Evolutionary conservation across 2,113 vertebrate species (phyloP).

Genomic region (Neopipo cinnamomea): DNA sequence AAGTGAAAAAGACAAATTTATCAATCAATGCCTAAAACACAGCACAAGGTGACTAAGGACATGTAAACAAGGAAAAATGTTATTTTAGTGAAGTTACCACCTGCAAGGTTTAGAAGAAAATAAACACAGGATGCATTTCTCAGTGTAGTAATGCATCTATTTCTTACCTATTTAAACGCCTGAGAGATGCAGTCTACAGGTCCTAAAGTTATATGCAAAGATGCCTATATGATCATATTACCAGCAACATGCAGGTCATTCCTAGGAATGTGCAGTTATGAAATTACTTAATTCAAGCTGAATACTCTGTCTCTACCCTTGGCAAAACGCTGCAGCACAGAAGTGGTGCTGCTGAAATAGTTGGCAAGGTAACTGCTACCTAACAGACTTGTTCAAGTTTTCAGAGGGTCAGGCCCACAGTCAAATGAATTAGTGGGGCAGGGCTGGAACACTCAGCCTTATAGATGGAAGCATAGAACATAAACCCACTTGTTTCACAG

Average conservation of each 20-base stretch:
- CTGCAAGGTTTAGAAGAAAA: background rate
- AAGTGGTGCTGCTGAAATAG: background rate
- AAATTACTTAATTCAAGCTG: background rate
- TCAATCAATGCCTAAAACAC: background rate
- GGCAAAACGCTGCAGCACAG: background rate
- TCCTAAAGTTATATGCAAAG: background rate
- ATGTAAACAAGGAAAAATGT: background rate
- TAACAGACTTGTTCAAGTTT: background rate
- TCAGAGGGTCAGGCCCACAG: background rate
- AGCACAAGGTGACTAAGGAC: background rate
- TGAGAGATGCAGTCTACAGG: background rate
- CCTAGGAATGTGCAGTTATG: background rate
- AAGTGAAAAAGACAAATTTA: background rate
- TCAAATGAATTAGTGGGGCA: background rate
- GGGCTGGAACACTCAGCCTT: background rate
- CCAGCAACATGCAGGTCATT: background rate
- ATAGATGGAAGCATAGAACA: background rate
- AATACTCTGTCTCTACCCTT: background rate
- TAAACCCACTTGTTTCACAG: background rate
- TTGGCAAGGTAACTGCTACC: rapidly evolving
- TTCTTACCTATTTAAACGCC: background rate
- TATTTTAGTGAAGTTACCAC: background rate
- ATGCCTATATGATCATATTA: background rate
- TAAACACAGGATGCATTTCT: background rate
- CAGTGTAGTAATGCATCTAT: background rate